Base-by-base conservation (phyloP, 2,888 invertebrate genomes). In the Drosophila helvetica region DNA sequence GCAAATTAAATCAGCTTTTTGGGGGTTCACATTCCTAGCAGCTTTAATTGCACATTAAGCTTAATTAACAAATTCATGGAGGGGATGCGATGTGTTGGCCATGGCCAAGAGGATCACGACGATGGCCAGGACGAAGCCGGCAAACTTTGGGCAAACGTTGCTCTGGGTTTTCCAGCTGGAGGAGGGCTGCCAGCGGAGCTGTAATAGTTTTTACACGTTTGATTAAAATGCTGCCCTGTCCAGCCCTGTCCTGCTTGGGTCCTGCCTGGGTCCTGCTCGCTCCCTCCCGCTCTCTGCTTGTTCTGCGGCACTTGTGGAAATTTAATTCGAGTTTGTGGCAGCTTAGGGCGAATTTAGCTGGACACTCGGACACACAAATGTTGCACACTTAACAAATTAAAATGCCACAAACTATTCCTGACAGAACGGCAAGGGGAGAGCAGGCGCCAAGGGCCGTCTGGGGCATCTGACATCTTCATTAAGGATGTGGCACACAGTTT, bases 21-120 rank as follows among this genome's bases (percentile, higher is more conserved):
- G 38, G 15, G 72, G 55, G 67, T 59, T 43, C 67, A 43, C 75
- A 74, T 74, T 74, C 75, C 75, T 74, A 63, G 45, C 51, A 56
- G 74, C 76, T 75, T 75, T 74, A 88, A 83, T 83, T 83, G 87
- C 83, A 78, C 89, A 84, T 84, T 84, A 84, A 76, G 84, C 88
- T 84, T 86, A 84, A 84, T 84, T 84, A 84, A 84, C 88, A 88
- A 84, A 84, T 84, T 88, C 87, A 88, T 88, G 77, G 70, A 64
- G 72, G 22, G 19, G 46, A 65, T 55, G 58, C 52, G 58, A 50
- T 48, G 47, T 10, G 27, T 42, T 38, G 38, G 17, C 48, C 47
- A 45, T 55, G 50, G 19, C 43, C 51, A 43, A 50, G 18, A 17
- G 25, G 47, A 57, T 38, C 48, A 56, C 57, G 62, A 48, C 48